These are phyloP conservation scores for Metopia argyrocephala DNA, from an alignment of 2,888 invertebrate species.

Conservation along the genomic window DNA sequence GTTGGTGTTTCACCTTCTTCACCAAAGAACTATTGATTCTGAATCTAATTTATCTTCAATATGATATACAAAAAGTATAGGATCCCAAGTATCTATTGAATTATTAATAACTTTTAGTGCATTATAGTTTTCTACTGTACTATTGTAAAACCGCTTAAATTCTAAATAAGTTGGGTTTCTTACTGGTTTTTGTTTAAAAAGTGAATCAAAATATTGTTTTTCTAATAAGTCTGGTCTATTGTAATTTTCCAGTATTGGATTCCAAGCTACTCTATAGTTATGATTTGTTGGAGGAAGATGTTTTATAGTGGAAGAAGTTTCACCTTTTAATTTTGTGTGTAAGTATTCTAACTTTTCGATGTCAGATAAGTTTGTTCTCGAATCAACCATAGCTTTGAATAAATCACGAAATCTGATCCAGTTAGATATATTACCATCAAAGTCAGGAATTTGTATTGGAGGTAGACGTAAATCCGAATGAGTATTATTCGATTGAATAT, in stretches of 20 bases:
- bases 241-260: slow-evolving; percentile 40
- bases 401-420: no score
- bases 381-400: no score
- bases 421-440: slow-evolving; percentile 26
- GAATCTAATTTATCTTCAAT: slow-evolving; percentile 47
- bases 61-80: slow-evolving; percentile 40
- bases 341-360: background rate
- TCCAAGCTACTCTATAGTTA: slow-evolving; percentile 48
- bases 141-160: slow-evolving; percentile 39
- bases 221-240: slow-evolving; percentile 45
- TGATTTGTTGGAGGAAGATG: slow-evolving; percentile 48
- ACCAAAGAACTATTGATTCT: slow-evolving; percentile 49
- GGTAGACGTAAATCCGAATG: slow-evolving; percentile 9
- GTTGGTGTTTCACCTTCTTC: slow-evolving; percentile 16
- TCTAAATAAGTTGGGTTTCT: slow-evolving; percentile 14
- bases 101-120: slow-evolving; percentile 44
- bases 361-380: no score
- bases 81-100: slow-evolving; percentile 37
- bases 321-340: slow-evolving; percentile 32
- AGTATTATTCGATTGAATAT: background rate
- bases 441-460: slow-evolving; percentile 37
- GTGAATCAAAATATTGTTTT: slow-evolving; percentile 44
- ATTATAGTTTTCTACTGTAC: slow-evolving; percentile 38
- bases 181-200: slow-evolving; percentile 36
- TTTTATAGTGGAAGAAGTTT: slow-evolving; percentile 37